Conservation (phyloP, 2,888 invertebrate species). For the Melanargia galathea region DNA sequence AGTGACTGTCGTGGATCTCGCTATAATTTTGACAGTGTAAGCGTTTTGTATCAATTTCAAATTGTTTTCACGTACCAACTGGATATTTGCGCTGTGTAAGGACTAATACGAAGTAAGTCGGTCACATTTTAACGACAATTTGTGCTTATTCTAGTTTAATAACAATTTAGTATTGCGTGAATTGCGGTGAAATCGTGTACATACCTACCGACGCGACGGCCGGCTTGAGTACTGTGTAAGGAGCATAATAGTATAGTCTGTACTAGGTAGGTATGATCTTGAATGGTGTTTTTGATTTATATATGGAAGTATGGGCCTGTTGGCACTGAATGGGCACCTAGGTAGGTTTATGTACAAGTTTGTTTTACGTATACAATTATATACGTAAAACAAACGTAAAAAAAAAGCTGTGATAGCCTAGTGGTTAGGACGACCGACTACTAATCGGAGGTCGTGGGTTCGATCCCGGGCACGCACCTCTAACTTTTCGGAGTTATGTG, state of each 20-base stretch:
- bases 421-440: too few relatives aligned
- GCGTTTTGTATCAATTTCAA: slow-evolving; percentile 13
- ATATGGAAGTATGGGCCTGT: background rate
- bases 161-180: background rate
- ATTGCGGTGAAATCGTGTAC: slow-evolving; percentile 8
- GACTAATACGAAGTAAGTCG: background rate
- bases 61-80: slow-evolving; percentile 1
- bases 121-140: background rate
- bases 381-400: too few relatives aligned
- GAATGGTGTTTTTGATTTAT: background rate
- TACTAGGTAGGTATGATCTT: background rate
- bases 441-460: too few relatives aligned
- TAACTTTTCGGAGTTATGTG: too few relatives aligned
- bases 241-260: background rate
- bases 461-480: too few relatives aligned
- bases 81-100: background rate
- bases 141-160: background rate
- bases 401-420: too few relatives aligned
- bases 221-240: background rate
- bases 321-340: too few relatives aligned
- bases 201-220: too few relatives aligned
- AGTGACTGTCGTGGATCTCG: slow-evolving; percentile 18
- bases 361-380: too few relatives aligned
- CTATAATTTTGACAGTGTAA: slow-evolving; percentile 24
- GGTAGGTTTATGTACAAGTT: too few relatives aligned